A percentile compares a stretch with the other conserved stretches of the same genome.
phyloP scores from a whole-genome alignment of 2,113 vertebrate genomes.

The Reinhardtius hippoglossoides region DNA sequence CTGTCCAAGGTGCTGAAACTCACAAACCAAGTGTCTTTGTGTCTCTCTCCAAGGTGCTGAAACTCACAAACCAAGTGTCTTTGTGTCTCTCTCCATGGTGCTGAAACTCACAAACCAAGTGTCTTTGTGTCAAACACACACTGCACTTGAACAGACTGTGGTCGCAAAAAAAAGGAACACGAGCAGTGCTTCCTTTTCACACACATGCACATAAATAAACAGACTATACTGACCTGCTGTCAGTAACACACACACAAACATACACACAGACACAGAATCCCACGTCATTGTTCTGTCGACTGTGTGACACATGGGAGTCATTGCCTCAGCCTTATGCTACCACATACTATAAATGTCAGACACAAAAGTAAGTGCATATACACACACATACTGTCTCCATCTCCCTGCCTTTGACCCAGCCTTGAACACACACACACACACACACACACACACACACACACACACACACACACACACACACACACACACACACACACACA shows the following conservation, averaged over 20 bases:
- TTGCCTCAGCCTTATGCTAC: conserved; percentile 13
- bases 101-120: conserved; percentile 1
- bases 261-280: not conserved
- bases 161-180: conserved; percentile 16
- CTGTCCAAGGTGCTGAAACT: conserved; percentile 55
- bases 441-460: too few relatives aligned
- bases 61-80: not conserved
- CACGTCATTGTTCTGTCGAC: conserved; percentile 20
- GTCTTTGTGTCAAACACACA: conserved; percentile 19
- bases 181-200: not conserved
- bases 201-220: conserved; percentile 26
- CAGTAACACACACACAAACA: not conserved
- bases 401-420: conserved; percentile 5
- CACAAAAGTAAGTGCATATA: not conserved
- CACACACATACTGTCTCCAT: not conserved
- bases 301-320: conserved; percentile 1
- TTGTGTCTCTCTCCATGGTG: conserved; percentile 31
- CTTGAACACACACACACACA: not conserved
- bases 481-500: not conserved
- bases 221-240: not conserved
- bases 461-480: not conserved
- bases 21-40: conserved; percentile 1
- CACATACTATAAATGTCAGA: conserved; percentile 11
- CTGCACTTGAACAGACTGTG: not conserved
- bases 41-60: conserved; percentile 58